Evolutionary conservation across 2,113 vertebrate genomes (phyloP).

Genomic region (Galeopterus variegatus): DNA sequence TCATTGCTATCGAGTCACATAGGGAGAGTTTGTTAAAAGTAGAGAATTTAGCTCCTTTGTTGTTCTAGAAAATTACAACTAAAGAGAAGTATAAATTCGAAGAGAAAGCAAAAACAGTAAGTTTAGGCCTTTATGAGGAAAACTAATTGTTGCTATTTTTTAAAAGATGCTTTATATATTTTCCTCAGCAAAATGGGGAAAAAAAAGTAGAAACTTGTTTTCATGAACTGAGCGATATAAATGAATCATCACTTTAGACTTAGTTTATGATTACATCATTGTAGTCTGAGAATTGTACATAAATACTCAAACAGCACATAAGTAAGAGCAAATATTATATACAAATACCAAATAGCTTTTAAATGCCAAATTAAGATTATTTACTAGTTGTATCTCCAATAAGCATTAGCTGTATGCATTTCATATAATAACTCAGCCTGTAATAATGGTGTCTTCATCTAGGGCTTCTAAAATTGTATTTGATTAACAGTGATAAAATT

Average conservation of each 20-base stretch:
- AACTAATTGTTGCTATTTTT: not conserved
- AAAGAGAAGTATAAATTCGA: constrained; percentile 72
- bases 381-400: not conserved
- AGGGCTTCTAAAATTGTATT: constrained; percentile 12
- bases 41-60: constrained; percentile 49
- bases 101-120: constrained; percentile 58
- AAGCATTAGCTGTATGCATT: not conserved
- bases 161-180: not conserved
- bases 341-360: constrained; percentile 46
- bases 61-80: constrained; percentile 73
- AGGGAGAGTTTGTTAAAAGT: constrained; percentile 67
- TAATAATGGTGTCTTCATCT: constrained; percentile 28
- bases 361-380: constrained; percentile 65
- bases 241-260: constrained; percentile 9
- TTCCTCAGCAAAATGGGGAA: not conserved
- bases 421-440: not conserved
- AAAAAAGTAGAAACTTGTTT: not conserved
- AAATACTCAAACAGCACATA: constrained; percentile 4
- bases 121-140: constrained; percentile 42
- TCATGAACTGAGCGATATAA: not conserved
- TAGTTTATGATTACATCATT: constrained; percentile 60
- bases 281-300: not conserved
- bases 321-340: constrained; percentile 55
- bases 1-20: constrained; percentile 63
- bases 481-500: constrained; percentile 19